phyloP scores from a whole-genome alignment of 2,113 vertebrate species.

The Columba livia region DNA sequence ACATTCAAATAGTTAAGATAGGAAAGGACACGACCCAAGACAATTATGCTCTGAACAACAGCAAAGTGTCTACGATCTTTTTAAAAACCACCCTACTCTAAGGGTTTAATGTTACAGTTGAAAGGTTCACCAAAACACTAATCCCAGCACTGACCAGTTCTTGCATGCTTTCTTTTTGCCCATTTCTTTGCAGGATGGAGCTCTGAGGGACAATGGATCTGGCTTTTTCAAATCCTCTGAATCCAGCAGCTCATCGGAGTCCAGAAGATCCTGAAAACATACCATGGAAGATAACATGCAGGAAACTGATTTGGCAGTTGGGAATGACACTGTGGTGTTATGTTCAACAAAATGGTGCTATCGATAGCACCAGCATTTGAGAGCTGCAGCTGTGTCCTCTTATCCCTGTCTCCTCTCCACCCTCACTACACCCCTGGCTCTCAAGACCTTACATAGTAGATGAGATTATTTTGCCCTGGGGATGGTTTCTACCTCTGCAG shows the following conservation, averaged over 20 bases:
- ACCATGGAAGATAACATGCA: background rate
- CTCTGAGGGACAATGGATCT: slow-evolving; percentile 84
- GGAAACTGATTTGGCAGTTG: background rate
- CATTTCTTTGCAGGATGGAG: slow-evolving; percentile 81
- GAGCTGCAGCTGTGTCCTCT: background rate
- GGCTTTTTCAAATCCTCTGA: slow-evolving; percentile 93
- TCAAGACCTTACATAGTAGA: background rate
- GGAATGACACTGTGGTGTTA: background rate
- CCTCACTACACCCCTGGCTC: background rate
- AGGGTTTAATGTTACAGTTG: background rate
- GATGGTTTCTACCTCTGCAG: background rate
- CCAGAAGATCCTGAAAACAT: slow-evolving; percentile 85
- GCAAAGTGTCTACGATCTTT: background rate
- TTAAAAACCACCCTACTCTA: background rate
- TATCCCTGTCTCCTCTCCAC: background rate
- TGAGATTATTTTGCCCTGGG: background rate
- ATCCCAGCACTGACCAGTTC: slow-evolving; percentile 84
- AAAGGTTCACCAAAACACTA: accelerated
- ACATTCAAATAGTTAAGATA: background rate
- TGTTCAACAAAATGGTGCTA: background rate
- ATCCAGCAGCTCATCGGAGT: slow-evolving; percentile 91
- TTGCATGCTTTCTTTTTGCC: slow-evolving; percentile 94
- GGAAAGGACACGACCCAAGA: background rate
- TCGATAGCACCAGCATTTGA: background rate
- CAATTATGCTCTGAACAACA: background rate